Evolutionary conservation across 64 coral and sea anemone genomes (phyloP), one percentile per base, ranked within the genome.

Genomic region (Stichodactyla mertensii): DNA sequence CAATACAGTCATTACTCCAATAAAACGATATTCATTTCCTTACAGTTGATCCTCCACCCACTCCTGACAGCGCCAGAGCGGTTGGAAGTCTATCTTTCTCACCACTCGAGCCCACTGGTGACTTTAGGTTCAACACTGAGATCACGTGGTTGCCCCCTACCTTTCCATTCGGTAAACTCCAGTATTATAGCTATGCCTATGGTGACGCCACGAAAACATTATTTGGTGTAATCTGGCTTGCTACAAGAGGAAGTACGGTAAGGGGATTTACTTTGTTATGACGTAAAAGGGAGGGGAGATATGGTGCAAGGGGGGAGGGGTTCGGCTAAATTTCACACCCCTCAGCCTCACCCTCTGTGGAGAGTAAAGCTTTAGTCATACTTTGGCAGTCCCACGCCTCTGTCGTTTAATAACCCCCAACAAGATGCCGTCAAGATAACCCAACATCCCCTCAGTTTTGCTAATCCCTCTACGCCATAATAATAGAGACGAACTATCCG

Each of bases 41-140:
- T 19, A 10, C 78, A 81, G 78, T 81, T 20, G 78, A 81, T 52
- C 78, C 78, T 53, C 78, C 78, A n/a, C 51, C 78, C 13, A 81
- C 78, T 28, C 78, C 78, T 7, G 78, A 81, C n/a, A 81, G 51
- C n/a, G 78, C 16, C 5, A 81, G 78, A 81, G 1, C 51, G 19
- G 78, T 81, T 18, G 16, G 52, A n/a, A 81, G 53, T 54, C 78
- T 81, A 52, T 7, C 78, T 9, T 13, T 19, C 52, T 81, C 78
- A 9, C 78, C 78, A 20, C 15, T 55, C 6, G 10, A 55, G 0
- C 4, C 11, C 51, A 55, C 78, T 5, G 6, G n/a, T 20, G 78
- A 81, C 78, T 81, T 81, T 15, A 45, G 78, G 16, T 23, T 81
- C 52, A 81, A 16, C 78, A 81, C 78, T 52, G 52, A 52, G 1